Conservation (phyloP, 1,140 invertebrate species). For the Drosophila pseudoobscura region DNA sequence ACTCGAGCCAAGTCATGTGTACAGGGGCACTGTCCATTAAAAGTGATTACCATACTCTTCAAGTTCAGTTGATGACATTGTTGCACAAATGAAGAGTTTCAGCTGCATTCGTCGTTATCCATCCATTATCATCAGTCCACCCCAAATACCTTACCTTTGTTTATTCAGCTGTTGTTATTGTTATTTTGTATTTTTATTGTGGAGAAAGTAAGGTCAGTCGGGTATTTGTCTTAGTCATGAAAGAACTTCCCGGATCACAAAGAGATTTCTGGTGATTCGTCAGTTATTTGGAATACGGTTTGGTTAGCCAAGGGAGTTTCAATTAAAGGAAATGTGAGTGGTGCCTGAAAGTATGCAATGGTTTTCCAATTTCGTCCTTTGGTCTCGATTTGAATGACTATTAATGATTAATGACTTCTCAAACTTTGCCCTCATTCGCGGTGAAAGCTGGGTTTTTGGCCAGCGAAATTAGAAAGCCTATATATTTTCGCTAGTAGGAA, state of each 20-base stretch:
- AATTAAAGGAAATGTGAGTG: not conserved
- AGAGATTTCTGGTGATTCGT: constrained; percentile 7
- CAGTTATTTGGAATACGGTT: no score
- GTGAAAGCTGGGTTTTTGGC: constrained; percentile 16
- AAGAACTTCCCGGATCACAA: constrained; percentile 37
- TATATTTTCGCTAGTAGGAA: not conserved
- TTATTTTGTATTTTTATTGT: not conserved
- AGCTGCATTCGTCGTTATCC: not conserved
- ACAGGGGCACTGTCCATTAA: constrained; percentile 3
- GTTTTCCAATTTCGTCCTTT: not conserved
- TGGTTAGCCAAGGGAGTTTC: not conserved
- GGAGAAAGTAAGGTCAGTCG: constrained; percentile 38
- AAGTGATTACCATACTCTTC: constrained; percentile 8
- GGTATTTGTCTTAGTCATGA: constrained; percentile 24
- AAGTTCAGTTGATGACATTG: constrained; percentile 32
- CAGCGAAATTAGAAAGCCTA: not conserved
- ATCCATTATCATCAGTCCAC: not conserved
- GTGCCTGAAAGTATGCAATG: constrained; percentile 38
- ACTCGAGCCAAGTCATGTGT: not conserved
- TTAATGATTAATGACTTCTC: not conserved
- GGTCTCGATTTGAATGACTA: not conserved
- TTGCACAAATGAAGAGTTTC: constrained; percentile 11
- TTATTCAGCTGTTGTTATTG: constrained; percentile 3
- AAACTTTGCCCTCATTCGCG: constrained; percentile 9
- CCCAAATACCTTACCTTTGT: constrained; percentile 4